phyloP scores from a whole-genome alignment of 1,140 invertebrate genomes.

The Ceratina calcarata region DNA sequence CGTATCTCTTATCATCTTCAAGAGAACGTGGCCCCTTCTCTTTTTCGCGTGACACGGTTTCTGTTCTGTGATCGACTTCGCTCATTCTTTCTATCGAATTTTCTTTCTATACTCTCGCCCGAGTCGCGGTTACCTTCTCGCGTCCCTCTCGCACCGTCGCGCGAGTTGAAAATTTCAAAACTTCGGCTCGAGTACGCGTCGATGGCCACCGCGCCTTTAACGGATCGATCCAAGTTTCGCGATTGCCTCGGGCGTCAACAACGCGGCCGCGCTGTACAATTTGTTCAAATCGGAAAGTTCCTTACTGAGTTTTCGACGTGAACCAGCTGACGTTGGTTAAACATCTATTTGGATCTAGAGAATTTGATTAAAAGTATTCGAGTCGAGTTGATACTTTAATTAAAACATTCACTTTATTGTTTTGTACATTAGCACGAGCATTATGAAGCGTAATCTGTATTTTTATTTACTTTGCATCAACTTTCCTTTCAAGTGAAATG shows the following conservation, averaged over 20 bases:
- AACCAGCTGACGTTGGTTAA: neutral
- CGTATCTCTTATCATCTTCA: constrained; percentile 56
- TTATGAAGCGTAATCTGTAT: no score
- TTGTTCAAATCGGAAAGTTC: constrained; percentile 57
- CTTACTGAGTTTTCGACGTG: constrained; percentile 26
- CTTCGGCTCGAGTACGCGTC: constrained; percentile 17
- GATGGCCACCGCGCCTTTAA: constrained; percentile 25
- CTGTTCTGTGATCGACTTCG: constrained; percentile 51
- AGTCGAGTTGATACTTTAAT: no score
- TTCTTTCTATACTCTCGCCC: neutral
- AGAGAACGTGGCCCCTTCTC: constrained; percentile 35
- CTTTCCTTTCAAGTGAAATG: no score
- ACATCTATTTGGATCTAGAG: neutral
- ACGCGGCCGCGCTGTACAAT: constrained; percentile 51
- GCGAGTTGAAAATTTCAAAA: constrained; percentile 51
- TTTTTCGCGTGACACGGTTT: constrained; percentile 52
- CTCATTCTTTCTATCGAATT: constrained; percentile 9
- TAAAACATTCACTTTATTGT: neutral
- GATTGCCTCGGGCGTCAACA: constrained; percentile 43
- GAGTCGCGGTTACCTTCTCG: neutral
- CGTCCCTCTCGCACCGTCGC: neutral
- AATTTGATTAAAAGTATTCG: neutral
- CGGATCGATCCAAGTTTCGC: constrained; percentile 50
- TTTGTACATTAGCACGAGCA: neutral
- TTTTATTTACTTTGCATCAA: no score